A percentile compares a stretch with the other conserved stretches of the same genome.
phyloP scores from a whole-genome alignment of 1,140 invertebrate species.

The Cataglyphis hispanica region DNA sequence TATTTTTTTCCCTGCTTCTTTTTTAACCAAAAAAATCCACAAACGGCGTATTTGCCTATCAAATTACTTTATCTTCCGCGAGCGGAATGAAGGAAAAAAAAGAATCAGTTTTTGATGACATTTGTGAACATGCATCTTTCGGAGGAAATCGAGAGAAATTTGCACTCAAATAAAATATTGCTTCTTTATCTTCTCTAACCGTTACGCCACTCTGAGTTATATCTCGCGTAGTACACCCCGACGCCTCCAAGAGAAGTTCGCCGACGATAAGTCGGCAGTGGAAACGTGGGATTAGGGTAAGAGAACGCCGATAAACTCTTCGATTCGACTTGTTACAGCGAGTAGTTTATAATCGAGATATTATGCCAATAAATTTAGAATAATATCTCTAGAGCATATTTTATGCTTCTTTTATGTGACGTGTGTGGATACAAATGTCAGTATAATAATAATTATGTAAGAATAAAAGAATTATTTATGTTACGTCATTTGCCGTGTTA shows the following conservation, averaged over 20 bases:
- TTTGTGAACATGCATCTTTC: slow-evolving; percentile 4
- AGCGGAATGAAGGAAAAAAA: slow-evolving; percentile 9
- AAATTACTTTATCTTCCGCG: slow-evolving; percentile 51
- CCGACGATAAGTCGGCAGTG: slow-evolving; percentile 50
- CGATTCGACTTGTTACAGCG: slow-evolving; percentile 50
- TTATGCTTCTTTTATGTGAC: too few species aligned
- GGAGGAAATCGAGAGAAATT: slow-evolving; percentile 60
- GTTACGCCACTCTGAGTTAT: slow-evolving; percentile 55
- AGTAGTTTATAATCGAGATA: slow-evolving; percentile 38
- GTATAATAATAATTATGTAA: too few species aligned
- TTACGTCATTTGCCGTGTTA: background rate
- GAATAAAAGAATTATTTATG: too few species aligned
- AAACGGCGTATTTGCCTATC: slow-evolving; percentile 59
- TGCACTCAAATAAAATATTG: slow-evolving; percentile 47
- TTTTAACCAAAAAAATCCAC: slow-evolving; percentile 54
- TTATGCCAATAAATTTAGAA: slow-evolving; percentile 43
- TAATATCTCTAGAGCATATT: slow-evolving; percentile 10
- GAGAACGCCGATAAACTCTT: slow-evolving; percentile 58
- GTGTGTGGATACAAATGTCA: too few species aligned
- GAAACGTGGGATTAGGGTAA: slow-evolving; percentile 62
- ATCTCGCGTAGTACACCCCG: slow-evolving; percentile 49
- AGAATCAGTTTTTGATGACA: slow-evolving; percentile 33
- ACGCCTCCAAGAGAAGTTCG: slow-evolving; percentile 52
- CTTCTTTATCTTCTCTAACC: slow-evolving; percentile 47
- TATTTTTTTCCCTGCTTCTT: slow-evolving; percentile 41